phyloP scores from a whole-genome alignment of 2,113 vertebrate genomes.

The Clarias magur region DNA sequence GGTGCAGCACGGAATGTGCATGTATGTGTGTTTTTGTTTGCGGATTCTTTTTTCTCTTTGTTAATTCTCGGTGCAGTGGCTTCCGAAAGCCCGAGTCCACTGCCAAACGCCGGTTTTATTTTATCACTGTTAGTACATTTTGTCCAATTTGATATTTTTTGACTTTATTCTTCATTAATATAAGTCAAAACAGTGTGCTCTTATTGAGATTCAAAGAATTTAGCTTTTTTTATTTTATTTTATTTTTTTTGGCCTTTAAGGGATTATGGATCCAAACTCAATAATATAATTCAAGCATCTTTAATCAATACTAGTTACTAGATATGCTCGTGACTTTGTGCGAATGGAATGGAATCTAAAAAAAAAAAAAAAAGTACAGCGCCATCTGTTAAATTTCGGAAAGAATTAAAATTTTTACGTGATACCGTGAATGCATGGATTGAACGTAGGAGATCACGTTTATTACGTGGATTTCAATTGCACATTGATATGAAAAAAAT shows the following conservation, averaged over 20 bases:
- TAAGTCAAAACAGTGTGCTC: neutral
- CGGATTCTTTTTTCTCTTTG: neutral
- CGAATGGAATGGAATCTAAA: too few species aligned
- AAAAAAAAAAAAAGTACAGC: too few species aligned
- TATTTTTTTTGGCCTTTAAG: neutral
- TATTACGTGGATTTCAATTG: too few species aligned
- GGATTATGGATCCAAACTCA: neutral
- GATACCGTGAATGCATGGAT: too few species aligned
- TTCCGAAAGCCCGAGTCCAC: neutral
- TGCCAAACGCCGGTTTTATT: neutral
- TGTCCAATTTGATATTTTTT: neutral
- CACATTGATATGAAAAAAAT: too few species aligned
- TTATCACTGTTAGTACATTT: neutral
- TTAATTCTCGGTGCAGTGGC: neutral
- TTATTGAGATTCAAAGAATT: neutral
- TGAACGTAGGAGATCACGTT: too few species aligned
- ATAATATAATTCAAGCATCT: neutral
- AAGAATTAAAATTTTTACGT: too few species aligned
- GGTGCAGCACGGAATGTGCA: conserved; percentile 31
- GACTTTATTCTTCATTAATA: neutral
- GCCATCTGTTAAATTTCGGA: too few species aligned
- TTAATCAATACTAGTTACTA: neutral
- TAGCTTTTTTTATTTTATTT: neutral
- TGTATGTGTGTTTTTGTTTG: conserved; percentile 1
- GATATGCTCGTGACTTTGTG: too few species aligned